phyloP scores from a whole-genome alignment of 64 coral and sea anemone genomes.

The Acropora tenuis region DNA sequence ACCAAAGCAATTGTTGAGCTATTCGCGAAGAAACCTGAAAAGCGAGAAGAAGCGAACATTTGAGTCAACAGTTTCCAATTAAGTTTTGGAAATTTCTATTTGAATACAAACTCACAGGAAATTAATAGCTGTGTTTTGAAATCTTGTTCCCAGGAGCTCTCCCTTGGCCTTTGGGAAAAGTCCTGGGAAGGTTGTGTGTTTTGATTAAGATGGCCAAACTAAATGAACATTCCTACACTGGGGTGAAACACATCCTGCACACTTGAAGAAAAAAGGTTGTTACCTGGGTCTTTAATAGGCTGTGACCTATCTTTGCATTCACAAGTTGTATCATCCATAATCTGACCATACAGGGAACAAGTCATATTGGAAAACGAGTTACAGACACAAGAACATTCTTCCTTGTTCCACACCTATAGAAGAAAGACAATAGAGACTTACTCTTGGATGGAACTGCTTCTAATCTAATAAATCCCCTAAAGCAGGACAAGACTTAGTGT shows the following conservation, averaged over 20 bases:
- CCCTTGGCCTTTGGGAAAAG: too few species aligned
- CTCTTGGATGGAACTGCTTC: not conserved
- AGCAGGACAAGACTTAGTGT: too few species aligned
- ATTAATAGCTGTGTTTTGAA: too few species aligned
- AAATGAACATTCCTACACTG: too few species aligned
- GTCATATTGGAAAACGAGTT: not conserved
- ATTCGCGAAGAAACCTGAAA: not conserved
- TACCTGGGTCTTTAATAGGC: too few species aligned
- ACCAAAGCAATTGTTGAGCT: not conserved
- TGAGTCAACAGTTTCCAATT: not conserved
- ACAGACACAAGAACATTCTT: constrained; percentile 16
- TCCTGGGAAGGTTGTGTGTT: too few species aligned
- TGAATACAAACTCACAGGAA: too few species aligned
- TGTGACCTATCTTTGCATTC: not conserved
- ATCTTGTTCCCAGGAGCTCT: too few species aligned
- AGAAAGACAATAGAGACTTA: not conserved
- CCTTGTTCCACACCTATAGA: not conserved
- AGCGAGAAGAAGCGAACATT: not conserved
- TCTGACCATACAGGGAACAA: not conserved
- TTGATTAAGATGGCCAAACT: too few species aligned
- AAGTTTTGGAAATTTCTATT: not conserved
- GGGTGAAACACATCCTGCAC: too few species aligned
- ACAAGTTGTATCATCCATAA: not conserved
- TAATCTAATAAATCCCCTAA: too few species aligned
- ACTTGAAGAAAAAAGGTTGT: too few species aligned